These are phyloP conservation scores for Brachyistius frenatus DNA, from an alignment of 2,113 vertebrate genomes.

Conservation along the genomic window DNA sequence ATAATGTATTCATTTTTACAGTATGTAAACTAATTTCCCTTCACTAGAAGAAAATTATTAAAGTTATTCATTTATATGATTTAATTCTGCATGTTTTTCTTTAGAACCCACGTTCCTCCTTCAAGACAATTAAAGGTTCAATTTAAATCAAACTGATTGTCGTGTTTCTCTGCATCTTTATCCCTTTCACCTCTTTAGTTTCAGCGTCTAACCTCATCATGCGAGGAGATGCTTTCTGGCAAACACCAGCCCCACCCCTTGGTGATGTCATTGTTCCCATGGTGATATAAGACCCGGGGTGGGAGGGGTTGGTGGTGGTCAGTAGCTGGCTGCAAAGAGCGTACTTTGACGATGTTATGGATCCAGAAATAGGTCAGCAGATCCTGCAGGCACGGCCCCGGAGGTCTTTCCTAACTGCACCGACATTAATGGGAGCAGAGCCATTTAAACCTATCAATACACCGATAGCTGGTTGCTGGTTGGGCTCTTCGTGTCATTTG, in stretches of 20 bases:
- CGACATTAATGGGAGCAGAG: conserved; percentile 44
- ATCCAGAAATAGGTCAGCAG: conserved; percentile 70
- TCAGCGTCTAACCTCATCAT: background rate
- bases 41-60: too few relatives aligned
- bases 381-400: conserved; percentile 26
- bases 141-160: too few relatives aligned
- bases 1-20: too few relatives aligned
- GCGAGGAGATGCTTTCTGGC: too few relatives aligned
- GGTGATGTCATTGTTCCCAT: conserved; percentile 70
- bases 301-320: conserved; percentile 5
- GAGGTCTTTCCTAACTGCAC: conserved; percentile 25
- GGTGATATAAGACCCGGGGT: conserved; percentile 27
- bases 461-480: conserved; percentile 24
- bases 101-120: too few relatives aligned
- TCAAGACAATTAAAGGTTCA: too few relatives aligned
- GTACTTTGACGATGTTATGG: conserved; percentile 57
- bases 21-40: too few relatives aligned
- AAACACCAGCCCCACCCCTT: conserved; percentile 27
- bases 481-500: conserved; percentile 16
- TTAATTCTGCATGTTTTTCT: too few relatives aligned
- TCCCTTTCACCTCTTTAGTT: background rate
- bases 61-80: too few relatives aligned
- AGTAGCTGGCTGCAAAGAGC: conserved; percentile 15
- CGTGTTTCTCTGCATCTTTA: too few relatives aligned
- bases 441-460: conserved; percentile 70